Conservation (phyloP, 2,797 vertebrate genomes). For the Pterois miles region DNA sequence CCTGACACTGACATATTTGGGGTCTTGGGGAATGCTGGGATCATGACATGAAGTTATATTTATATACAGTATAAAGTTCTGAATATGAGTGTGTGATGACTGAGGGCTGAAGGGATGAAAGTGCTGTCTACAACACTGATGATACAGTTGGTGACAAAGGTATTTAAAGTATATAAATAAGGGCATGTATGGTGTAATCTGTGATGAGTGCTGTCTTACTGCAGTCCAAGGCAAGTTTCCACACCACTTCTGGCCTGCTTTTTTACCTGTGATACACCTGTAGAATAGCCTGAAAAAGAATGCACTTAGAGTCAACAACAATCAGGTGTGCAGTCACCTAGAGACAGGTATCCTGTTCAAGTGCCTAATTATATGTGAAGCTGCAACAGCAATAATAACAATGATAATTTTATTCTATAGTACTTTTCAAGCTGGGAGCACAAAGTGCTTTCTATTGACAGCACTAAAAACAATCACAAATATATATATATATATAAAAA, state of each 20-base stretch:
- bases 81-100: background rate
- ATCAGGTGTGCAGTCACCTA: too few relatives aligned
- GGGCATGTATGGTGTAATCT: too few relatives aligned
- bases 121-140: background rate
- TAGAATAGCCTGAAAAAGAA: constrained; percentile 87
- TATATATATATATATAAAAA: too few relatives aligned
- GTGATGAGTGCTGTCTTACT: constrained; percentile 74
- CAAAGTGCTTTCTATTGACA: too few relatives aligned
- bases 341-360: background rate
- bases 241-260: constrained; percentile 89
- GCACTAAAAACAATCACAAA: too few relatives aligned
- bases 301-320: background rate
- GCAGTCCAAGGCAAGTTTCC: constrained; percentile 88
- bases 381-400: background rate
- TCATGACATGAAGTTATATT: background rate
- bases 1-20: background rate
- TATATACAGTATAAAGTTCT: background rate
- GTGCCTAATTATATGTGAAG: background rate
- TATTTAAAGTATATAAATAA: too few relatives aligned
- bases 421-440: too few relatives aligned
- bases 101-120: background rate
- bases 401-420: too few relatives aligned
- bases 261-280: constrained; percentile 87
- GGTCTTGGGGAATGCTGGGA: background rate
- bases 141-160: background rate